Evolutionary conservation across 2,113 vertebrate genomes (phyloP), one percentile per base, ranked within the genome.

Genomic region (Amphiprion percula): DNA sequence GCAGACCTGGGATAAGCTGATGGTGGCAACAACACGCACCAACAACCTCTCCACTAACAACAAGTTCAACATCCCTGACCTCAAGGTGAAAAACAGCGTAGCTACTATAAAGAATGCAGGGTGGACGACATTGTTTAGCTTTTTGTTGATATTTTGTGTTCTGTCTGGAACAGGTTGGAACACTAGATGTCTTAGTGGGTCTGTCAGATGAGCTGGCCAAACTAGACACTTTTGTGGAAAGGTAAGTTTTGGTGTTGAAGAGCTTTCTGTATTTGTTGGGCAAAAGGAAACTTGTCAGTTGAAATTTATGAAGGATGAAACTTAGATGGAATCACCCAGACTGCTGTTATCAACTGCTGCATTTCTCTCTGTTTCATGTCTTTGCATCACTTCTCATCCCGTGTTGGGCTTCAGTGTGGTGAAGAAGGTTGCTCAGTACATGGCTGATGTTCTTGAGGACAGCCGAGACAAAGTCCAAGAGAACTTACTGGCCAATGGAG

Each of bases 391-490:
- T 76, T 21, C 21, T 73, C 50, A 3, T 47, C n/a, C 21, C 3
- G 9, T 33, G 24, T 28, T 68, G n/a, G 64, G 53, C 7, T 58
- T 87, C 73, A 99, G 98, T 63, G 97, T 98, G 88, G 97, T 99
- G 80, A 99, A 98, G 92, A 99, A 99, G 84, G 97, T 99, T 56
- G 97, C 98, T 63, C 98, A 99, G 77, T 99, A 99, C 87, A 99
- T 99, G 98, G 97, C 97, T 9, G 98, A 99, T 44, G 98, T 99
- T 65, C 87, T 99, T 69, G 98, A 99, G 93, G 98, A 99, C 90
- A 99, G 97, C 89, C 95, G 96, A 93, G 98, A 99, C 90, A 99
- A 99, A 96, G 97, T 99, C 84, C 98, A 99, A 88, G 98, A 99
- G 94, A 99, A 99, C 84, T 94, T 99, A 50, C 91, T 99, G 89